Evolutionary conservation across 2,797 vertebrate species (phyloP).

Genomic region (Poecilia picta): DNA sequence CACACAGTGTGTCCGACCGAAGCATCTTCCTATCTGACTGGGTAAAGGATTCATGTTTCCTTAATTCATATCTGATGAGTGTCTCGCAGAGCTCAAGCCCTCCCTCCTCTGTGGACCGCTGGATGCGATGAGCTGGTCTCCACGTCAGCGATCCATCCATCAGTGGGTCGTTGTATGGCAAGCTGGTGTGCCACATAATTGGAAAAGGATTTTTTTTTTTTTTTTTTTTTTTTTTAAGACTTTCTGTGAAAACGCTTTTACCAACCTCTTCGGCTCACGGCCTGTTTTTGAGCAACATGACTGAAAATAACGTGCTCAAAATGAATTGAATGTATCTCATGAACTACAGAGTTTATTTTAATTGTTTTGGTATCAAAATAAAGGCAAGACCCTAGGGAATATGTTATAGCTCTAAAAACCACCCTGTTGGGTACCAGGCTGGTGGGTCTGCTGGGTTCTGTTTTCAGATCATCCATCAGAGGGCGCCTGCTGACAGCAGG

Average conservation of each 20-base stretch:
- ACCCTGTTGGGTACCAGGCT: too few species aligned
- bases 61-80: slow-evolving; percentile 24
- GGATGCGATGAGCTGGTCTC: slow-evolving; percentile 40
- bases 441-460: too few species aligned
- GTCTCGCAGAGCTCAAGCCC: slow-evolving; percentile 2
- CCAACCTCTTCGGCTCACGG: too few species aligned
- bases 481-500: too few species aligned
- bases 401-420: too few species aligned
- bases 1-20: background rate
- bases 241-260: background rate
- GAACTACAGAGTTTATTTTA: too few species aligned
- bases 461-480: too few species aligned
- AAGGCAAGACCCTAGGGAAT: too few species aligned
- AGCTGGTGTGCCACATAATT: background rate
- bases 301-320: too few species aligned
- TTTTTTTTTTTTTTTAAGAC: background rate
- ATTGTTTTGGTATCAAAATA: too few species aligned
- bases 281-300: too few species aligned
- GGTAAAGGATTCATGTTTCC: slow-evolving; percentile 14
- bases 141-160: slow-evolving; percentile 37
- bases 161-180: background rate
- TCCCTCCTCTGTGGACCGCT: slow-evolving; percentile 39
- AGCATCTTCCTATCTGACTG: background rate
- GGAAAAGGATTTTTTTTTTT: background rate
- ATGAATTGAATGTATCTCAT: too few species aligned